Base-by-base conservation (phyloP, 37 sponge, comb jelly and placozoan genomes). In the Theonella swinhoei region DNA sequence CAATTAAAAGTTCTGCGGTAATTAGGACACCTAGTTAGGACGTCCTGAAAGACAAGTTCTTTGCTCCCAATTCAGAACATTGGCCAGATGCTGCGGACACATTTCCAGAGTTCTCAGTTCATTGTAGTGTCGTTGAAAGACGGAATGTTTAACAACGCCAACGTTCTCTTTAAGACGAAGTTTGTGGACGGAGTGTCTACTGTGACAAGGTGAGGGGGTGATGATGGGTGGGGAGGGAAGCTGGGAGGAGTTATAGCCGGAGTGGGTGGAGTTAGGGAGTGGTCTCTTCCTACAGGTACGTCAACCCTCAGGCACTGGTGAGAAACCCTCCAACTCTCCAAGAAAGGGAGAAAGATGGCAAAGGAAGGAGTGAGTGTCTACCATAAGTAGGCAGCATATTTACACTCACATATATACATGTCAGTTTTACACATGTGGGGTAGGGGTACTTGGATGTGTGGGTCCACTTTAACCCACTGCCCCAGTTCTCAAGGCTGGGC, bases 91-190 rank as follows among this genome's bases (percentile, higher is more conserved):
- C 70, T 98, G 32, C 68, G 88, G 43, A 91, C 88, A 24, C 99
- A 98, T 77, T 98, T 98, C 89, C 89, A 72, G 24, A 90, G 87
- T 78, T 98, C 99, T 14, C 99, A 98, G 81, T 98, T 98, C 76
- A 90, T 98, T 26, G 97, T 98, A 1, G 99, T 98, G 75, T 98
- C 99, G 0, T 93, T 98, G 74, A 98, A 98, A 78, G 95, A 97
- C 62, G 99, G 99, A 17, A 98, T 98, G 99, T 98, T 98, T 85
- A 94, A 94, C 68, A 98, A 98, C 60, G 99, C 99, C 66, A 98
- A 98, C 72, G 95, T 98, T 1, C 85, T 98, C 60, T 98, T 92
- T 90, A 94, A 91, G 77, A 98, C 99, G 1, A 98, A 96, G 88
- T 98, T 98, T 86, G 93, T 98, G 24, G 99, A 98, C 77, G 99